A percentile compares a stretch with the other conserved stretches of the same genome.
Evolutionary conservation across 2,113 vertebrate species (phyloP).

Genomic region (Hiodon alosoides): DNA sequence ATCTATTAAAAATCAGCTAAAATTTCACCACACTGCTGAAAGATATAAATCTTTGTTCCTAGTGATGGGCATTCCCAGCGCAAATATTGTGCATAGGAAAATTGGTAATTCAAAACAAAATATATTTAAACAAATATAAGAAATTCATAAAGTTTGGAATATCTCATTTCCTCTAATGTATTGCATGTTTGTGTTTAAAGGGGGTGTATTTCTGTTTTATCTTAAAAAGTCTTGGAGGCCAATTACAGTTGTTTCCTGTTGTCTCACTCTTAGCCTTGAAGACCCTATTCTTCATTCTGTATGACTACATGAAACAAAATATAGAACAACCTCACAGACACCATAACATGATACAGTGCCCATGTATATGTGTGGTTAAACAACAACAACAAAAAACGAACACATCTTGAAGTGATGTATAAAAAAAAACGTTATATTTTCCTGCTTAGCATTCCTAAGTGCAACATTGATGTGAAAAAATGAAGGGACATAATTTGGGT

Average conservation of each 20-base stretch:
- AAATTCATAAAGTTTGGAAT: too few species aligned
- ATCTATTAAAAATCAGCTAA: too few species aligned
- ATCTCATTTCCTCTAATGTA: too few species aligned
- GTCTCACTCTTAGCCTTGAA: not conserved
- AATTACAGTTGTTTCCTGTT: not conserved
- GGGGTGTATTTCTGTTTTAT: too few species aligned
- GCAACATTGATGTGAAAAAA: conserved; percentile 32
- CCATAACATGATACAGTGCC: conserved; percentile 5
- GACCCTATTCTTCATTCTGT: conserved; percentile 32
- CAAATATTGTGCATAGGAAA: too few species aligned
- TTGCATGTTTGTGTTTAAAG: too few species aligned
- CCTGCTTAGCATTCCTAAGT: conserved; percentile 33
- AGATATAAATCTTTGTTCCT: too few species aligned
- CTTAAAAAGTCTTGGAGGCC: not conserved
- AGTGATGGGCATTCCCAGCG: too few species aligned
- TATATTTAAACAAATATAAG: too few species aligned
- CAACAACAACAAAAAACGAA: conserved; percentile 32
- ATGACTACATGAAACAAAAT: conserved; percentile 44
- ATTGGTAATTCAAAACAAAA: too few species aligned
- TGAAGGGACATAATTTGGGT: not conserved
- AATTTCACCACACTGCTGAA: too few species aligned
- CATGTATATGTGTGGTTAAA: not conserved
- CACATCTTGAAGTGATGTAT: conserved; percentile 46
- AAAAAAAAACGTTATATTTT: conserved; percentile 29
- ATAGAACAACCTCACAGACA: conserved; percentile 33